Evolutionary conservation across 2,797 vertebrate genomes (phyloP).

Genomic region (Hydrophis major): DNA sequence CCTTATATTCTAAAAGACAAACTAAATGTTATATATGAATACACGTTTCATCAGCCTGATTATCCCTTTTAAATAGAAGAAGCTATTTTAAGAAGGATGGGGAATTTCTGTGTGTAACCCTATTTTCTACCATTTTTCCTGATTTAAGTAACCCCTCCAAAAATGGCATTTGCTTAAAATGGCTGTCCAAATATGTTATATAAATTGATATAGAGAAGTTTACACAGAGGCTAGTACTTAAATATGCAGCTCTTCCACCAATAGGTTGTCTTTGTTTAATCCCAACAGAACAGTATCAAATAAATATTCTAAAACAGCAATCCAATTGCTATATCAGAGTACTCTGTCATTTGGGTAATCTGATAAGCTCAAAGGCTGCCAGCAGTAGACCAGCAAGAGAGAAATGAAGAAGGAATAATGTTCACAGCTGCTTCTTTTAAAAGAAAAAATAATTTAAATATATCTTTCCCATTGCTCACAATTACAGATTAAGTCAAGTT

Average conservation of each 20-base stretch:
- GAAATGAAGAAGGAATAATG: background rate
- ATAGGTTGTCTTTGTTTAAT: background rate
- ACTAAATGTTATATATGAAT: background rate
- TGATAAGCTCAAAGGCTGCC: background rate
- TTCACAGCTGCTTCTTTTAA: background rate
- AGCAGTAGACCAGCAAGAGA: background rate
- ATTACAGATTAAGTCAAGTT: background rate
- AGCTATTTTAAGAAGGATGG: background rate
- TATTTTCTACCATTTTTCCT: background rate
- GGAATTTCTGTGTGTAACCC: background rate
- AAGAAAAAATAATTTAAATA: background rate
- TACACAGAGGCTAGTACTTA: background rate
- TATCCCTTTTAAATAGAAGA: background rate
- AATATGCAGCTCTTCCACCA: background rate
- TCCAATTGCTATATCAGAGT: background rate
- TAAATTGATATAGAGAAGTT: background rate
- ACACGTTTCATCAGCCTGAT: background rate
- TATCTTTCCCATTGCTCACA: background rate
- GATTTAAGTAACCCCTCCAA: background rate
- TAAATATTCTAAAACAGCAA: conserved; percentile 1
- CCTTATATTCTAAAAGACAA: background rate
- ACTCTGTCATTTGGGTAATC: background rate
- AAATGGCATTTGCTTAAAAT: background rate
- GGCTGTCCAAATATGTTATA: background rate
- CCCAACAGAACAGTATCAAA: background rate